Base-by-base conservation (phyloP, 2,888 invertebrate species). In the Sphaerophoria rueppellii region DNA sequence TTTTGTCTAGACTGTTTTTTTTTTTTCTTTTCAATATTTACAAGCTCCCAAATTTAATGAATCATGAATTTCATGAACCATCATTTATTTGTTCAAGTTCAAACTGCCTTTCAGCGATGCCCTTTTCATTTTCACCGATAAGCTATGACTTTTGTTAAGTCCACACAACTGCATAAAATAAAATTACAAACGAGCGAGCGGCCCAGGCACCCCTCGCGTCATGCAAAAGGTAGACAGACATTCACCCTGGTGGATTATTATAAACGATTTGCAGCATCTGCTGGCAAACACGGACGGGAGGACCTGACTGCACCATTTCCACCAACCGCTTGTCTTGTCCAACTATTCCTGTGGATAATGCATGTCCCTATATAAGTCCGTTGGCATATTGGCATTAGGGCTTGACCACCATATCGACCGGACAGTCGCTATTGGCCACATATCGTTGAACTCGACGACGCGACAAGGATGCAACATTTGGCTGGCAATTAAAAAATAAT, bases 391-490 rank as follows among this genome's bases (percentile, higher is more conserved):
- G 43, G 55, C 48, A 74, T 74, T 74, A 61, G 74, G 65, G 46
- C 75, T 67, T 67, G 67, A 54, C 54, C 67, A 46, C 12, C 70
- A 40, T 52, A 76, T 70, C 65, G 72, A 82, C 82, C 82, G 60
- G 72, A 69, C 14, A n/a, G 57, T 12, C 12, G n/a, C 14, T 35
- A 37, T 37, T 37, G 57, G 24, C 24, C 24, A 24, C 1, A 24
- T 24, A 24, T 55, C 55, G n/a, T 34, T 5, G 16, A 14, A 0
- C 37, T 58, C 16, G 37, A 48, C 63, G 48, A 67, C 76, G 81
- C 72, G 82, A 77, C 72, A 60, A 69, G 75, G 71, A 82, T 77
- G 70, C 67, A 82, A 82, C 82, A 82, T 82, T 82, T 82, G 77
- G 72, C 55, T 72, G 72, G 77, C 82, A 82, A 82, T 82, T 82